phyloP scores from a whole-genome alignment of 1,140 invertebrate genomes.

The Zaprionus capensis region DNA sequence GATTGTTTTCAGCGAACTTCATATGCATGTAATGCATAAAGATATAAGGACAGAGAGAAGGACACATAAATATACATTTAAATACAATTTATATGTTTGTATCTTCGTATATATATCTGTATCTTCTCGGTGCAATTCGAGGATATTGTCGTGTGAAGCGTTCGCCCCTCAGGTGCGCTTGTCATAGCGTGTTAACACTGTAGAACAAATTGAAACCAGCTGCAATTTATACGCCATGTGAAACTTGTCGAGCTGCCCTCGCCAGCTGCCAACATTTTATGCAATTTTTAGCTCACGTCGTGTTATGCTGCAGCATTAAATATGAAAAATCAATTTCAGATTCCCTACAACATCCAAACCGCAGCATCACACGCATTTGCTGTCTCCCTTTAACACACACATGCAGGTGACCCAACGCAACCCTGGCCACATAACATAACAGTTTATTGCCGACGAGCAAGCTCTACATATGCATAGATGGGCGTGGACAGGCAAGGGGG shows the following conservation, averaged over 20 bases:
- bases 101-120: not conserved
- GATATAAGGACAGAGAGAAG: too few relatives aligned
- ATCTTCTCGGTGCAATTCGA: not conserved
- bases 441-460: constrained; percentile 49
- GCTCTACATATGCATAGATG: constrained; percentile 30
- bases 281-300: constrained; percentile 21
- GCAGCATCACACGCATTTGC: constrained; percentile 40
- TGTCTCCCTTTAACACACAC: constrained; percentile 18
- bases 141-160: not conserved
- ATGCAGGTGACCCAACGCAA: constrained; percentile 31
- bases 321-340: constrained; percentile 74
- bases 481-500: constrained; percentile 21
- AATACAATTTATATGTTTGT: not conserved
- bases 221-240: not conserved
- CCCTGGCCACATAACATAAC: constrained; percentile 58
- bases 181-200: not conserved
- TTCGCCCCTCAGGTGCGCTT: not conserved
- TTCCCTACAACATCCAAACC: constrained; percentile 49
- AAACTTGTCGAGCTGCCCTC: constrained; percentile 6
- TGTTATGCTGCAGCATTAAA: constrained; percentile 47
- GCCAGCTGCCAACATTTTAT: constrained; percentile 16
- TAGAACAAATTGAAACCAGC: not conserved
- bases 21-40: not conserved
- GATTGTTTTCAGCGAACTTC: not conserved
- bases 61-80: not conserved